Conservation (phyloP, 2,113 vertebrate species). For the Sylvilagus bachmani region DNA sequence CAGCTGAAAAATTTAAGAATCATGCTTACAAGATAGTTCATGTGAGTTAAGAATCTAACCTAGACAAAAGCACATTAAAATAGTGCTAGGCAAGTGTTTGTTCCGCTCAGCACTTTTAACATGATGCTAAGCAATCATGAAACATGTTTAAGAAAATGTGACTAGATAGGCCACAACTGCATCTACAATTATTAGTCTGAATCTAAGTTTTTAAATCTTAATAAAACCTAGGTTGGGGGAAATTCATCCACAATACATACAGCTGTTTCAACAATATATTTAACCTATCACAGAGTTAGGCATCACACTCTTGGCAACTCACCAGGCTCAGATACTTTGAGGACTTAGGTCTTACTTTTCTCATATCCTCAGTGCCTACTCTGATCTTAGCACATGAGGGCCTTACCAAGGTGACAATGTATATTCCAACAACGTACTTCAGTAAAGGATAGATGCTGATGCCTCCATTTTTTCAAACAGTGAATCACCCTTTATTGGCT, state of each 20-base stretch:
- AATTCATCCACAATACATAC: not conserved
- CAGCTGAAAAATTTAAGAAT: constrained; percentile 77
- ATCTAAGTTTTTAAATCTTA: constrained; percentile 15
- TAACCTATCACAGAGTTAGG: not conserved
- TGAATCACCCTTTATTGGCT: constrained; percentile 63
- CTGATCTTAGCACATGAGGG: not conserved
- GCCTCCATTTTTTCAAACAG: constrained; percentile 27
- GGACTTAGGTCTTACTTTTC: not conserved
- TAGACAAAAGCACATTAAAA: constrained; percentile 45
- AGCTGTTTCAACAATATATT: not conserved
- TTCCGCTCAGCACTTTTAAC: not conserved
- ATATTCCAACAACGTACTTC: constrained; percentile 66
- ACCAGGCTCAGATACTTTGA: not conserved
- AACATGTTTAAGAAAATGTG: not conserved
- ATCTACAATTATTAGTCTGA: not conserved
- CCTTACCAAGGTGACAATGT: not conserved
- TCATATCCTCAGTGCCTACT: not conserved
- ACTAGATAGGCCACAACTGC: not conserved
- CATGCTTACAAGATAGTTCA: constrained; percentile 62
- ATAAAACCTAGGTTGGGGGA: not conserved
- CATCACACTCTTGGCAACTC: not conserved
- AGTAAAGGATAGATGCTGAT: constrained; percentile 56
- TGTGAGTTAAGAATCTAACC: not conserved
- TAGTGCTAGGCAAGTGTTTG: not conserved
- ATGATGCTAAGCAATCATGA: not conserved